Percentiles rank a stretch among this genome's conserved stretches.
These are phyloP conservation scores for Aspiorhynchus laticeps DNA, from an alignment of 2,113 vertebrate genomes.

Conservation along the genomic window DNA sequence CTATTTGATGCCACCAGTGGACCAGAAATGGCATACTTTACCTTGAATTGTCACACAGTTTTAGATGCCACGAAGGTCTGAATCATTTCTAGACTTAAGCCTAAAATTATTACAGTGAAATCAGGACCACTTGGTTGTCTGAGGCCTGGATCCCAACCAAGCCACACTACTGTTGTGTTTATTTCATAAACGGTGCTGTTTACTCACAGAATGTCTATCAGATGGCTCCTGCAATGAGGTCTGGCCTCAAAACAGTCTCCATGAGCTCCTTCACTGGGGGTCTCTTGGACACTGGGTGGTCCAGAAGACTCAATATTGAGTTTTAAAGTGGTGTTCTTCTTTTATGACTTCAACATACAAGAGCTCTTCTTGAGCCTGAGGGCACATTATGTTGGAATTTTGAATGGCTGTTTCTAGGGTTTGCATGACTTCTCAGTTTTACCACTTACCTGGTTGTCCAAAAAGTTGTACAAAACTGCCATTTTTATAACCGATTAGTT, in stretches of 20 bases:
- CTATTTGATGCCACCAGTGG: too few relatives aligned
- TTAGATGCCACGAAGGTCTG: neutral
- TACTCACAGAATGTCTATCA: neutral
- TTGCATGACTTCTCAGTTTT: neutral
- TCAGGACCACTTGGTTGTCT: neutral
- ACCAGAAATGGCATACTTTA: too few relatives aligned
- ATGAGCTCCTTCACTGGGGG: neutral
- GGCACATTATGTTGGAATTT: neutral
- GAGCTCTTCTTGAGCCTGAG: neutral
- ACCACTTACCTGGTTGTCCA: neutral
- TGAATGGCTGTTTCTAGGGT: neutral
- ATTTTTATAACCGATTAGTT: neutral
- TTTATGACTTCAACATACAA: constrained; percentile 13
- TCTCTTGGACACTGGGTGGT: constrained; percentile 10
- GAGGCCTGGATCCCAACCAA: neutral
- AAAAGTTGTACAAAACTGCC: neutral
- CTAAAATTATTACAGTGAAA: neutral
- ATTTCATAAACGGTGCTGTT: neutral
- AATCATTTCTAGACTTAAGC: neutral
- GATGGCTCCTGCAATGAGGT: neutral
- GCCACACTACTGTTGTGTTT: neutral
- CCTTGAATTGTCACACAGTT: neutral
- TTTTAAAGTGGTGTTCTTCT: neutral
- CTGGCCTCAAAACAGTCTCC: neutral
- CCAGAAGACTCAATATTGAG: constrained; percentile 8